Evolutionary conservation across 2,888 invertebrate genomes (phyloP).

Genomic region (Elaeidobius kamerunicus): DNA sequence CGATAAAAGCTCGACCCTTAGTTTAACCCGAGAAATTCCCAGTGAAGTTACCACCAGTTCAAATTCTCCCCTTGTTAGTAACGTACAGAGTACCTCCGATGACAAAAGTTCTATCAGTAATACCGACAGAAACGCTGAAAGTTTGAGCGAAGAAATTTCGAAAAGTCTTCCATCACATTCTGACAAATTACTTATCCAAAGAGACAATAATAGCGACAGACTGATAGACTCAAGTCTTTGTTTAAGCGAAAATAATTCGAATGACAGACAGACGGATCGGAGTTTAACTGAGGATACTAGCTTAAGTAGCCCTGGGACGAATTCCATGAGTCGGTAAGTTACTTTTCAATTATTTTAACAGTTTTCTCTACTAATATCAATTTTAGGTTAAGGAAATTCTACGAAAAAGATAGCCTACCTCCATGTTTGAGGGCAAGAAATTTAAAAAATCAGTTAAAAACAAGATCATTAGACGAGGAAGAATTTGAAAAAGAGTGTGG

Average conservation of each 20-base stretch:
- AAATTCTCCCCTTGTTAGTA: too few relatives aligned
- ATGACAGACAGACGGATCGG: not conserved
- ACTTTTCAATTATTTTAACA: too few relatives aligned
- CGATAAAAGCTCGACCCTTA: not conserved
- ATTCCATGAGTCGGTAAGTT: slow-evolving; percentile 1
- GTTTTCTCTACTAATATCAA: too few relatives aligned
- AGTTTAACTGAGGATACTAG: slow-evolving; percentile 17
- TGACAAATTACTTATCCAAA: too few relatives aligned
- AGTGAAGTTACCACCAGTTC: too few relatives aligned
- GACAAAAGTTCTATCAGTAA: too few relatives aligned
- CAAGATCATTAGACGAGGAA: slow-evolving; percentile 70
- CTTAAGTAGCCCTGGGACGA: slow-evolving; percentile 1
- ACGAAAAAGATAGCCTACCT: slow-evolving; percentile 51
- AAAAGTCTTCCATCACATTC: not conserved
- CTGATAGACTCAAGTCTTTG: too few relatives aligned
- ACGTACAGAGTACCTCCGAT: too few relatives aligned
- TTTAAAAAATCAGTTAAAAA: slow-evolving; percentile 61
- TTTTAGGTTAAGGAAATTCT: slow-evolving; percentile 34
- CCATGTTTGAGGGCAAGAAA: slow-evolving; percentile 62
- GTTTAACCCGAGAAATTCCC: too few relatives aligned
- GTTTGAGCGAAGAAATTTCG: slow-evolving; percentile 1
- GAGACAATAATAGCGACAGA: too few relatives aligned
- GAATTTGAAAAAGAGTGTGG: slow-evolving; percentile 70
- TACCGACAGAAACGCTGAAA: slow-evolving; percentile 7
- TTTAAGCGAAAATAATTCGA: too few relatives aligned